Evolutionary conservation across 2,797 vertebrate species (phyloP).

Genomic region (Huso huso): DNA sequence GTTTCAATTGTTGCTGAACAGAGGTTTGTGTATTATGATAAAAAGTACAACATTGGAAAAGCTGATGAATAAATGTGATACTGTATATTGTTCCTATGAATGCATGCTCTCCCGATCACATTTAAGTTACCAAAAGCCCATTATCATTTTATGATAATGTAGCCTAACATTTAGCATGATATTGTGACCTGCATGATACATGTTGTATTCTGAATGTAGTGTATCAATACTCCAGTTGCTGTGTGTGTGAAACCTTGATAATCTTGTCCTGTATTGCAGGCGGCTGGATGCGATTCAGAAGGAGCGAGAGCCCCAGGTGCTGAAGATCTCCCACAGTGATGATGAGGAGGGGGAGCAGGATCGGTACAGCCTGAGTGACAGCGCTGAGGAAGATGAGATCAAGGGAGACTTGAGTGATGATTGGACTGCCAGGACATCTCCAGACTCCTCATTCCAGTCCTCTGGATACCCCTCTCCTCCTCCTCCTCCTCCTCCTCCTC

Average conservation of each 20-base stretch:
- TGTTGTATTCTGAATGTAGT: slow-evolving; percentile 9
- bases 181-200: too few relatives aligned
- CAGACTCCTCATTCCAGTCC: slow-evolving; percentile 48
- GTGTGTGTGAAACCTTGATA: background rate
- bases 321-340: slow-evolving; percentile 43
- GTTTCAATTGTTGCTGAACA: too few relatives aligned
- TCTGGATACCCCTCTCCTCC: slow-evolving; percentile 27
- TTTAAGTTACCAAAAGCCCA: too few relatives aligned
- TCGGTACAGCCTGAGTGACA: slow-evolving; percentile 26
- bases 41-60: too few relatives aligned
- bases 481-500: slow-evolving; percentile 49
- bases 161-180: too few relatives aligned
- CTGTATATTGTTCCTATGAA: too few relatives aligned
- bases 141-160: too few relatives aligned
- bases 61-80: too few relatives aligned
- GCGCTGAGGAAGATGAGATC: slow-evolving; percentile 27
- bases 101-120: too few relatives aligned
- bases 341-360: slow-evolving; percentile 37
- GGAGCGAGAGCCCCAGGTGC: slow-evolving; percentile 46
- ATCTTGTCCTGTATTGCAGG: slow-evolving; percentile 41
- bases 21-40: too few relatives aligned
- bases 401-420: slow-evolving; percentile 24
- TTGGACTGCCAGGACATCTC: slow-evolving; percentile 32
- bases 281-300: slow-evolving; percentile 47
- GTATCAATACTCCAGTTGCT: background rate